These are phyloP conservation scores for Gasterosteus nipponicus DNA, from an alignment of 2,113 vertebrate species.

Conservation along the genomic window DNA sequence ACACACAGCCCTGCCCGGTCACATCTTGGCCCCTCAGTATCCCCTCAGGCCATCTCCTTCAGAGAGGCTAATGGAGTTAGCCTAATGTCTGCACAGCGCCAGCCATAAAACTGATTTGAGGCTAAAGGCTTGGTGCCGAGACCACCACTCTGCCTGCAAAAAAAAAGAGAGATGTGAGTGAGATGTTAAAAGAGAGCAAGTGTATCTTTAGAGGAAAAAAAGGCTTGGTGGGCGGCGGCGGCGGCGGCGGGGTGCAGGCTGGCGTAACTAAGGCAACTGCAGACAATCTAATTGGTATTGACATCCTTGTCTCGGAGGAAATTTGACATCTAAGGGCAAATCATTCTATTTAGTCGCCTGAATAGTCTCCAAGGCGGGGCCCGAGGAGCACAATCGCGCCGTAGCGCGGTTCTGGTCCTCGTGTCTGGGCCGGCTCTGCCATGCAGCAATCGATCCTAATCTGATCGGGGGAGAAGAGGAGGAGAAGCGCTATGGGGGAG, in stretches of 20 bases:
- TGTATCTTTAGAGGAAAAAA: constrained; percentile 72
- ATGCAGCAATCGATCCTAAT: constrained; percentile 85
- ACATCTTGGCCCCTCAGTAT: constrained; percentile 73
- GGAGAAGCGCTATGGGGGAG: constrained; percentile 61
- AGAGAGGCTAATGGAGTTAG: constrained; percentile 82
- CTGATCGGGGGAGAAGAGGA: constrained; percentile 75
- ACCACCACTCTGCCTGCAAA: constrained; percentile 77
- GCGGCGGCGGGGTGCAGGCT: constrained; percentile 57
- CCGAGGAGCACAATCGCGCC: constrained; percentile 72
- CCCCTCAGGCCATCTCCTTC: constrained; percentile 76
- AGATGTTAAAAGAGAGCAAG: constrained; percentile 74
- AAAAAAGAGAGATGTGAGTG: constrained; percentile 72
- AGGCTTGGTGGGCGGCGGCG: constrained; percentile 47
- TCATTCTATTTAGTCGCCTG: constrained; percentile 87
- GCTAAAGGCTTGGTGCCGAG: constrained; percentile 80
- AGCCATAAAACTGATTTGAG: constrained; percentile 85
- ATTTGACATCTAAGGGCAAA: constrained; percentile 89
- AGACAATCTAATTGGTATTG: constrained; percentile 88
- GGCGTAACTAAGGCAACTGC: constrained; percentile 80
- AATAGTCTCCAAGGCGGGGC: constrained; percentile 82
- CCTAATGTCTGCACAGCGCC: constrained; percentile 81
- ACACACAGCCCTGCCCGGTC: constrained; percentile 32
- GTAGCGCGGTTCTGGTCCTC: constrained; percentile 73
- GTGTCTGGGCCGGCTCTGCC: constrained; percentile 76
- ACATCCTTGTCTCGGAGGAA: constrained; percentile 85